Percentiles rank a stretch among this genome's conserved stretches.
Conservation (phyloP, 2,888 invertebrate species). For the Strigamia crassipes region DNA sequence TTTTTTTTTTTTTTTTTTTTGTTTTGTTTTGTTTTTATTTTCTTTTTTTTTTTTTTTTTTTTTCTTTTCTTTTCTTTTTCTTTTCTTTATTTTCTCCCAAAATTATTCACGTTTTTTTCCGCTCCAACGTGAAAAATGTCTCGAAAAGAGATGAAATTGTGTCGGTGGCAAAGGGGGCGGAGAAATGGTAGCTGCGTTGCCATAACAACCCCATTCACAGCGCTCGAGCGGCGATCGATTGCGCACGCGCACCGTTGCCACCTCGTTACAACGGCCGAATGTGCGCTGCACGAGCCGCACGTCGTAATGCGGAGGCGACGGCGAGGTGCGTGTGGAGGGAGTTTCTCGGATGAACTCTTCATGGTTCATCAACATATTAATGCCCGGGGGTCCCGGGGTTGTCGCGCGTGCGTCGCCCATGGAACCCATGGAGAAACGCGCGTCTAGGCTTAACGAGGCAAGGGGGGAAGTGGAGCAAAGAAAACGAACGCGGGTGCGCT, state of each 20-base stretch:
- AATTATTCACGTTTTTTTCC: too few relatives aligned
- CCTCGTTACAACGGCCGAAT: not conserved
- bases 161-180: not conserved
- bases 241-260: not conserved
- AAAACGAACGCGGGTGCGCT: too few relatives aligned
- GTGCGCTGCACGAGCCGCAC: not conserved
- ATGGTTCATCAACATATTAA: constrained; percentile 44
- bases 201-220: constrained; percentile 38
- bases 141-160: not conserved
- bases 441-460: constrained; percentile 17
- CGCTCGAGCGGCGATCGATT: constrained; percentile 15
- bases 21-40: too few relatives aligned
- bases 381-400: constrained; percentile 37
- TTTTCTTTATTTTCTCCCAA: too few relatives aligned
- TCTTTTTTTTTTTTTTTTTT: too few relatives aligned
- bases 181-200: not conserved
- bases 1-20: too few relatives aligned
- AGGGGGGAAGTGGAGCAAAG: not conserved
- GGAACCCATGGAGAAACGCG: constrained; percentile 16
- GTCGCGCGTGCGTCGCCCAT: constrained; percentile 33
- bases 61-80: too few relatives aligned
- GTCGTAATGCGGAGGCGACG: not conserved
- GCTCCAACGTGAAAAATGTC: not conserved
- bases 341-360: constrained; percentile 31
- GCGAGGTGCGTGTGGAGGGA: not conserved